Base-by-base conservation (phyloP, 2,113 vertebrate species). In the Seriola aureovittata region DNA sequence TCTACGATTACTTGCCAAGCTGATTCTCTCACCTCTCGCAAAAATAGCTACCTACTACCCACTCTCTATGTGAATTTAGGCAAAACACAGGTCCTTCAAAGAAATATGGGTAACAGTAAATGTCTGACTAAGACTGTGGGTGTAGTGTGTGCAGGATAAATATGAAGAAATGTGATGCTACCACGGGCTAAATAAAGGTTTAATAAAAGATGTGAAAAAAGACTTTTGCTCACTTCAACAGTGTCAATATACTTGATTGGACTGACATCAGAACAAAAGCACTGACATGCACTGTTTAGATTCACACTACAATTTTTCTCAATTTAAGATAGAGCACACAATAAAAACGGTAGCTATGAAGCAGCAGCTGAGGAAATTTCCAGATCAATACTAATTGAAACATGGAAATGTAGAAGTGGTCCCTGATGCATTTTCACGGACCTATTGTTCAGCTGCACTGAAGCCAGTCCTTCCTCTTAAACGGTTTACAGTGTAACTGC, bases 321-420 rank as follows among this genome's bases (percentile, higher is more conserved):
- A 19, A 42, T 64, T 29, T 21, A 12, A 69, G 46, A 71, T 63
- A 5, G 67, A 38, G 55, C n/a, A n/a, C 58, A 60, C 34, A 21
- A 4, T 54, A 32, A 25, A 69, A 34, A 69, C 29, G 13, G 36
- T 17, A 48, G n/a, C 25, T 58, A 11, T 16, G 42, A 48, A 59
- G 69, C 69, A 57, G 36, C n/a, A 40, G 38, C 9, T 66, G 62
- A 57, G 21, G 57, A 62, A 65, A 2, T 80, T 71, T 57, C 21
- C 78, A 64, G 84, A 85, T 76, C 79, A 58, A 82, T 80, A 85
- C 72, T 72, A 78, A 86, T 81, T 77, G 74, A 89, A 85, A 82
- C 69, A 86, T 71, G 57, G 68, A 81, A 81, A 85, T 57, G 71
- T 13, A 82, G 58, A 70, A 60, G 69, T 80, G 50, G 69, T 78